Base-by-base conservation (phyloP, 2,113 vertebrate genomes). In the Hydropotes inermis region DNA sequence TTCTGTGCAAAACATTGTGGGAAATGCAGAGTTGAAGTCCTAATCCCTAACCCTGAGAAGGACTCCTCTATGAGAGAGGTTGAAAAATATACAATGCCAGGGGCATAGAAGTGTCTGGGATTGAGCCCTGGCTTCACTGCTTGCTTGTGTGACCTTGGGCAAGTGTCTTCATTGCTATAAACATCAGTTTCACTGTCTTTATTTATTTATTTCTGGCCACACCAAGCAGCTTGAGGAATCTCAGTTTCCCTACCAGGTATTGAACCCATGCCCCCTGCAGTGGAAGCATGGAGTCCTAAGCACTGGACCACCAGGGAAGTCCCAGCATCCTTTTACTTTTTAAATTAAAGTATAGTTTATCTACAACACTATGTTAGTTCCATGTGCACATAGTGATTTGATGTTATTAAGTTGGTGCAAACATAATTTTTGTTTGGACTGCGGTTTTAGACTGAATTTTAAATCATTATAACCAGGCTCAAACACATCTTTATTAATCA, bases 161-260 rank as follows among this genome's bases (percentile, higher is more conserved):
- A 88, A 55, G 61, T 94, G 67, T 82, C n/a, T 94, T 89, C 12
- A 70, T 91, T 95, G 54, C 90, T 57, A 6, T 82, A n/a, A 95
- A 43, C 58, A 92, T 81, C 52, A 82, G 10, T 87, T 81, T 91
- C 12, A 21, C 25, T 36, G 19, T n/a, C 16, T 90, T 84, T 70
- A 52, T 90, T 57, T 61, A 13, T 28, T 16, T 52, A 81, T 21
- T 81, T 81, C 33, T 21, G 78, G 78, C 45, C 78, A 81, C 47
- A 81, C 47, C 78, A 81, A 12, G 47, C 17, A 21, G 47, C 47
- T 81, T 81, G 30, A 33, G 10, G 47, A 33, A 33, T 52, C 30
- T 52, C 30, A 52, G 10, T 52, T 81, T 17, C 78, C 78, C 30
- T 33, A 13, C 30, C 30, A n/a, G 47, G 47, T 19, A n/a, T 21